Percentiles rank a stretch among this genome's conserved stretches.
phyloP scores from a whole-genome alignment of 2,888 invertebrate species.

The Lithosia quadra region DNA sequence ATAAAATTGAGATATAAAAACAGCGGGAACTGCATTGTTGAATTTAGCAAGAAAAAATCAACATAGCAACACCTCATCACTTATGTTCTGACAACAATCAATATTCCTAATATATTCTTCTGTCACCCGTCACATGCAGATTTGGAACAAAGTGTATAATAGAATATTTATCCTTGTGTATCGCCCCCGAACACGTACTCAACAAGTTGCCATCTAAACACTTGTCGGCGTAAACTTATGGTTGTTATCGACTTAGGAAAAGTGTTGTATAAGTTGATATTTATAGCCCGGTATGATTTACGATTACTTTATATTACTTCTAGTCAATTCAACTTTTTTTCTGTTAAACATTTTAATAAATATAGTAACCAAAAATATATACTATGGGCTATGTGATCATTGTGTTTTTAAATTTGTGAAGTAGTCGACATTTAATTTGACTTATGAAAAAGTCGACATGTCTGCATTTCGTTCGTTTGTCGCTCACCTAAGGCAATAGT shows the following conservation, averaged over 20 bases:
- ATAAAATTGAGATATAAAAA: not conserved
- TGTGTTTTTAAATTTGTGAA: not conserved
- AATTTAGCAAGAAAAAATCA: not conserved
- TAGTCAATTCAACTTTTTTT: not conserved
- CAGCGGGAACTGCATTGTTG: not conserved
- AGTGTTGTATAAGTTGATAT: not conserved
- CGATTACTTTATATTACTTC: not conserved
- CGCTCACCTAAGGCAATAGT: not conserved
- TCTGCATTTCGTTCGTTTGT: too few relatives aligned
- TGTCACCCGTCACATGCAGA: constrained; percentile 6
- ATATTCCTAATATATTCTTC: not conserved
- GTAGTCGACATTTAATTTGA: not conserved
- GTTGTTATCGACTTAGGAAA: constrained; percentile 17
- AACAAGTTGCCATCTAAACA: constrained; percentile 22
- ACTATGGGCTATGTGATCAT: not conserved
- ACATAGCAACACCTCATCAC: not conserved
- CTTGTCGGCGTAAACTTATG: constrained; percentile 18
- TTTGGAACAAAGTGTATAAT: constrained; percentile 14
- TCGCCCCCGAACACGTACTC: constrained; percentile 21
- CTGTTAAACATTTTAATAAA: not conserved
- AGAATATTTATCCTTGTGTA: constrained; percentile 14
- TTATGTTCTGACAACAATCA: not conserved
- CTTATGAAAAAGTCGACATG: too few relatives aligned
- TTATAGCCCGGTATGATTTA: not conserved
- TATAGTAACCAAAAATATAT: not conserved